Percentiles rank a stretch among this genome's conserved stretches.
phyloP scores from a whole-genome alignment of 2,888 invertebrate genomes.

The Chydorus sphaericus region DNA sequence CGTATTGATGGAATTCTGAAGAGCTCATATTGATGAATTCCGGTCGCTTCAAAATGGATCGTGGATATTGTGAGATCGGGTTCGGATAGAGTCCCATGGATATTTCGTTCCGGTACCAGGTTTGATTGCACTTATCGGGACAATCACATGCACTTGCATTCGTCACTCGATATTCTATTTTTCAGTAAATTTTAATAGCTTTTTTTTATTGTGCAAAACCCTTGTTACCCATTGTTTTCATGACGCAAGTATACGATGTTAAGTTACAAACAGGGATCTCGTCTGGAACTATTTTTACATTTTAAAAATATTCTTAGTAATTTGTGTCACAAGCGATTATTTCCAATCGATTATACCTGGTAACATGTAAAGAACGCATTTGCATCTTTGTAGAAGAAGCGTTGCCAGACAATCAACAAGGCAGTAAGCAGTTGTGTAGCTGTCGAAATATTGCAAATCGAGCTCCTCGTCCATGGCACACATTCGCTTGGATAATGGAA shows the following conservation, averaged over 20 bases:
- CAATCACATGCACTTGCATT: neutral
- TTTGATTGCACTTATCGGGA: neutral
- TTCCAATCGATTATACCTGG: neutral
- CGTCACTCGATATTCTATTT: too few species aligned
- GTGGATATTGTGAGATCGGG: neutral
- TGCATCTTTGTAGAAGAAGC: constrained; percentile 7
- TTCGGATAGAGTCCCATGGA: constrained; percentile 3
- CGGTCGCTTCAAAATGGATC: neutral
- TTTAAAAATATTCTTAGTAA: neutral
- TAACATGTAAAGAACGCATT: constrained; percentile 14
- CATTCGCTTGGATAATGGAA: constrained; percentile 1
- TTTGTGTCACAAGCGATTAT: too few species aligned
- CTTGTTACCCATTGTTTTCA: neutral
- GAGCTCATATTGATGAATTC: neutral
- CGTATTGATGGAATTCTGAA: neutral
- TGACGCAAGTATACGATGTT: neutral
- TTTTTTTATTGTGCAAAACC: too few species aligned
- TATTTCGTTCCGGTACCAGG: neutral
- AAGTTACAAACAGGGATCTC: neutral
- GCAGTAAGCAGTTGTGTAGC: constrained; percentile 12
- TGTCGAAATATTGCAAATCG: constrained; percentile 10
- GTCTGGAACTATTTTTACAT: neutral
- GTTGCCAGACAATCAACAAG: constrained; percentile 12
- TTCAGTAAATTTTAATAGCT: too few species aligned
- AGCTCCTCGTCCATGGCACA: constrained; percentile 12